Evolutionary conservation across 92 coral and sea anemone species (phyloP).

Genomic region (Paragorgia papillata): DNA sequence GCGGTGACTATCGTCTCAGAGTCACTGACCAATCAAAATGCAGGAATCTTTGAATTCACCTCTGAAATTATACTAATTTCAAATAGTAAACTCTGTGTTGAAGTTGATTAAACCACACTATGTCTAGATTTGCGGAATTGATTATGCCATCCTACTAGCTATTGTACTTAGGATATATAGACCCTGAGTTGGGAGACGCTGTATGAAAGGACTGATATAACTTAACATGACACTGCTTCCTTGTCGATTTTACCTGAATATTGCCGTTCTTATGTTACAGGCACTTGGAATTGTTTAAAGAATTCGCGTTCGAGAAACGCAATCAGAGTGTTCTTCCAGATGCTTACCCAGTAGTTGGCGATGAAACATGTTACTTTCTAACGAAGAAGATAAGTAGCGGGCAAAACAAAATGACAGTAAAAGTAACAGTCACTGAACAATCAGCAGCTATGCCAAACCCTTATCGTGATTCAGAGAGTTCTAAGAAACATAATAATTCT

Average conservation of each 20-base stretch:
- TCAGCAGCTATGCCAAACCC: neutral
- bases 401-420: slow-evolving; percentile 28
- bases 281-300: slow-evolving; percentile 20
- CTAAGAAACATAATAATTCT: slow-evolving; percentile 9
- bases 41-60: no score
- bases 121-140: no score
- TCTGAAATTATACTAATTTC: no score
- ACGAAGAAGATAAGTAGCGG: slow-evolving; percentile 21
- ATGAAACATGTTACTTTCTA: slow-evolving; percentile 38
- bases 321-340: slow-evolving; percentile 41
- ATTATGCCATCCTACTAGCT: no score
- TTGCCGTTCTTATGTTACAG: slow-evolving; percentile 6
- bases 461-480: neutral
- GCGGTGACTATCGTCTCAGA: no score
- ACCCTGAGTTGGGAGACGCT: no score
- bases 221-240: no score
- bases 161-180: no score
- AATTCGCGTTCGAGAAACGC: slow-evolving; percentile 28
- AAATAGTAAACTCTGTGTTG: no score
- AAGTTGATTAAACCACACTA: no score
- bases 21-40: no score
- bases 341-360: slow-evolving; percentile 28
- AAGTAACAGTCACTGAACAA: slow-evolving; percentile 42
- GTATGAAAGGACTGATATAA: no score
- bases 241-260: neutral